These are phyloP conservation scores for Arctia plantaginis DNA, from an alignment of 2,888 invertebrate genomes.

Conservation along the genomic window DNA sequence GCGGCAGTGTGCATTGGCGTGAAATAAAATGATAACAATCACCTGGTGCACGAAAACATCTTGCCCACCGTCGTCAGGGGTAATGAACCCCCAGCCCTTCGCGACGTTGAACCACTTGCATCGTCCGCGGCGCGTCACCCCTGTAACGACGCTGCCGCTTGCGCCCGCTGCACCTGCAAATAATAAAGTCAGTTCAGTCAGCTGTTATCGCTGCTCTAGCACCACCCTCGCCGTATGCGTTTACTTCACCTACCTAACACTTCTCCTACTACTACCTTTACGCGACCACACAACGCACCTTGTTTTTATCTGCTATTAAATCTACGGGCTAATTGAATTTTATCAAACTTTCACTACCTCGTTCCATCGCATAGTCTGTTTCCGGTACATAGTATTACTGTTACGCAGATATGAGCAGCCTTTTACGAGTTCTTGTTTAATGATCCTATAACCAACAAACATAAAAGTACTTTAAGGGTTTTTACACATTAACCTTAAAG, in stretches of 20 bases:
- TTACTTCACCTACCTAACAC: neutral
- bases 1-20: constrained; percentile 28
- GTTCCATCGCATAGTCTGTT: constrained; percentile 34
- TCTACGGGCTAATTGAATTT: constrained; percentile 38
- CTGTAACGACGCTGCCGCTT: constrained; percentile 76
- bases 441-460: constrained; percentile 9
- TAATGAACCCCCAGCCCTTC: constrained; percentile 98
- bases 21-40: constrained; percentile 58
- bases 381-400: constrained; percentile 35
- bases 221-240: constrained; percentile 13
- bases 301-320: constrained; percentile 41
- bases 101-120: constrained; percentile 99
- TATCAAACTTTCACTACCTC: constrained; percentile 38
- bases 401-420: constrained; percentile 21
- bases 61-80: constrained; percentile 95
- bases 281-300: constrained; percentile 17
- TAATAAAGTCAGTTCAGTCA: constrained; percentile 45
- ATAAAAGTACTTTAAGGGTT: constrained; percentile 1
- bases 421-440: constrained; percentile 20
- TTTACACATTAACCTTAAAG: neutral
- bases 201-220: constrained; percentile 35
- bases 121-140: constrained; percentile 90
- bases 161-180: constrained; percentile 73
- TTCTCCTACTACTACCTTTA: constrained; percentile 1
- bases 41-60: constrained; percentile 98